These are phyloP conservation scores for Palythoa grandiflora DNA, from an alignment of 92 coral and sea anemone species.

Conservation along the genomic window DNA sequence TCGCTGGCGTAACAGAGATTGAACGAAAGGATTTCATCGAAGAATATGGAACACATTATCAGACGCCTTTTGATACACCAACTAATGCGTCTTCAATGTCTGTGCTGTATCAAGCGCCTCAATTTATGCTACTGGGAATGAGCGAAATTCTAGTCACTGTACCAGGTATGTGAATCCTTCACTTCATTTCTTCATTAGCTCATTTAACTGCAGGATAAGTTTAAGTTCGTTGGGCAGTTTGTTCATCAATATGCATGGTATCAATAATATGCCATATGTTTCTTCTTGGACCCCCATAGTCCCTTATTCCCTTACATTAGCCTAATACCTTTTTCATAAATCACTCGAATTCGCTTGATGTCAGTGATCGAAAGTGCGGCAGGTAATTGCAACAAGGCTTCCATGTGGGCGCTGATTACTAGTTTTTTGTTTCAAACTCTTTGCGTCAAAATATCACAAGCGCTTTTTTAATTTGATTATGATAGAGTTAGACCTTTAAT, in stretches of 20 bases:
- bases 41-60: no score
- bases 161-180: no score
- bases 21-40: no score
- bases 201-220: no score
- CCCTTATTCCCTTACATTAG: slow-evolving; percentile 44
- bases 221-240: no score
- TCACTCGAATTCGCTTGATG: slow-evolving; percentile 17
- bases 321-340: slow-evolving; percentile 41
- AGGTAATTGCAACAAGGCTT: slow-evolving; percentile 24
- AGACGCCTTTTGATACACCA: no score
- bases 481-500: background rate
- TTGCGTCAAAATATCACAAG: background rate
- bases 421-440: slow-evolving; percentile 28
- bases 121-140: no score
- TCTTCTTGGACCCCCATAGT: slow-evolving; percentile 29
- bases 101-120: no score
- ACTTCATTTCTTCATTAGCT: no score
- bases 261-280: slow-evolving; percentile 45
- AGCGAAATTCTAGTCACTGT: no score
- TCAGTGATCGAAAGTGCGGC: slow-evolving; percentile 15
- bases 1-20: no score
- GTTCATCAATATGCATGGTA: slow-evolving; percentile 33
- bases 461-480: background rate
- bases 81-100: no score
- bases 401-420: slow-evolving; percentile 21